phyloP scores from a whole-genome alignment of 2,113 vertebrate genomes.

The Amphiprion ocellaris region DNA sequence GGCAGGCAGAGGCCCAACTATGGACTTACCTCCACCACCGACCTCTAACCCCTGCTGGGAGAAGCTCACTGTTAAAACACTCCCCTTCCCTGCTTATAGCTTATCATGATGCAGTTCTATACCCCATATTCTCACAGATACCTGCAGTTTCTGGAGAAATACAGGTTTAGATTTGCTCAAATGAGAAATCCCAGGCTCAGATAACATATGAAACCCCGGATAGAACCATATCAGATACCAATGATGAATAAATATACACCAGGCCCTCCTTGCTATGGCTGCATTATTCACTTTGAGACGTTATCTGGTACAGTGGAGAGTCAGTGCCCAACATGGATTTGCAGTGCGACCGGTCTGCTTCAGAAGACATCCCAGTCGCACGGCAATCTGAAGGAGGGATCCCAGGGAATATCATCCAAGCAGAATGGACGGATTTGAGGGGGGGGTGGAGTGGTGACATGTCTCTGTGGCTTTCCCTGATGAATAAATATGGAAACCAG shows the following conservation, averaged over 20 bases:
- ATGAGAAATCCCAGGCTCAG: constrained; percentile 15
- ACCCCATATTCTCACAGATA: constrained; percentile 1
- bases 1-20: background rate
- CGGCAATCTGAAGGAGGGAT: constrained; percentile 39
- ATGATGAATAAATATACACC: constrained; percentile 51
- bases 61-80: constrained; percentile 1
- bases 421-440: constrained; percentile 30
- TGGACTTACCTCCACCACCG: constrained; percentile 8
- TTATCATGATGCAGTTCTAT: constrained; percentile 19
- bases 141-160: constrained; percentile 14
- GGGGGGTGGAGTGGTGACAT: constrained; percentile 1
- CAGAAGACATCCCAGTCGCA: constrained; percentile 42
- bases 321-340: constrained; percentile 34
- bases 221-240: constrained; percentile 18
- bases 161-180: constrained; percentile 15
- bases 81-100: background rate
- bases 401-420: constrained; percentile 49
- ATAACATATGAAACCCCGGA: constrained; percentile 30
- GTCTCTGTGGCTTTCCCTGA: background rate
- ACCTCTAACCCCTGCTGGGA: constrained; percentile 41
- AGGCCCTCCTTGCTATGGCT: background rate
- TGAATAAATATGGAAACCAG: constrained; percentile 55
- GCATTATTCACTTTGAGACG: constrained; percentile 17
- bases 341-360: constrained; percentile 33
- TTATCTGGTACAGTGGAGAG: constrained; percentile 26